Evolutionary conservation across 2,113 vertebrate species (phyloP).

Genomic region (Platichthys stellatus): DNA sequence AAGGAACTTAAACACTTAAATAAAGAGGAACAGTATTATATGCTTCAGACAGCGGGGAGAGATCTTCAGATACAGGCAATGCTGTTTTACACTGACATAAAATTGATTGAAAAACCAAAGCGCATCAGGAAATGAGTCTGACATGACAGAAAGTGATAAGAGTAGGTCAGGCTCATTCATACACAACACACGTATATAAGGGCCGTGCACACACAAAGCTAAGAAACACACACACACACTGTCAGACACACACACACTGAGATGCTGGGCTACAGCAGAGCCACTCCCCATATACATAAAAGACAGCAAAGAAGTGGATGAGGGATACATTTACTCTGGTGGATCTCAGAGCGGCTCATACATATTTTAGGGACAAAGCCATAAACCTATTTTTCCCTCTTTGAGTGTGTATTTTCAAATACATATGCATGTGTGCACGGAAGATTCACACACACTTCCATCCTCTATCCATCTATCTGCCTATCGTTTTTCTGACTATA

Average conservation of each 20-base stretch:
- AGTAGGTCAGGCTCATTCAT: neutral
- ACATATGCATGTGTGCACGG: neutral
- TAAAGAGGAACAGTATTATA: too few species aligned
- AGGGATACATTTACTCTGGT: slow-evolving; percentile 52
- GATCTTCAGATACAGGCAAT: neutral
- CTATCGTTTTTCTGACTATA: neutral
- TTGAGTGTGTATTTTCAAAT: slow-evolving; percentile 7
- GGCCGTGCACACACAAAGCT: neutral
- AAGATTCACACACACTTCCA: neutral
- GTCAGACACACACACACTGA: slow-evolving; percentile 39
- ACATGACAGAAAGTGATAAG: neutral
- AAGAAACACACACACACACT: neutral
- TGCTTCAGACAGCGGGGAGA: neutral
- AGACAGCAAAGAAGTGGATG: slow-evolving; percentile 39
- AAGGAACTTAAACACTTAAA: too few species aligned
- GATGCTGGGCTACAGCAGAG: slow-evolving; percentile 61
- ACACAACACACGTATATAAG: neutral
- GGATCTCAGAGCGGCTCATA: slow-evolving; percentile 59
- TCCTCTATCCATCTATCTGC: slow-evolving; percentile 15
- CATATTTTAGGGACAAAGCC: slow-evolving; percentile 56
- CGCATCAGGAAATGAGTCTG: neutral
- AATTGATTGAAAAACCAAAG: neutral
- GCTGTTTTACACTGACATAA: neutral
- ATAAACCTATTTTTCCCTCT: slow-evolving; percentile 37
- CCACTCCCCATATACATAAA: slow-evolving; percentile 37